A percentile compares a stretch with the other conserved stretches of the same genome.
Evolutionary conservation across 2,888 invertebrate species (phyloP).

Genomic region (Lycophotia porphyrea): DNA sequence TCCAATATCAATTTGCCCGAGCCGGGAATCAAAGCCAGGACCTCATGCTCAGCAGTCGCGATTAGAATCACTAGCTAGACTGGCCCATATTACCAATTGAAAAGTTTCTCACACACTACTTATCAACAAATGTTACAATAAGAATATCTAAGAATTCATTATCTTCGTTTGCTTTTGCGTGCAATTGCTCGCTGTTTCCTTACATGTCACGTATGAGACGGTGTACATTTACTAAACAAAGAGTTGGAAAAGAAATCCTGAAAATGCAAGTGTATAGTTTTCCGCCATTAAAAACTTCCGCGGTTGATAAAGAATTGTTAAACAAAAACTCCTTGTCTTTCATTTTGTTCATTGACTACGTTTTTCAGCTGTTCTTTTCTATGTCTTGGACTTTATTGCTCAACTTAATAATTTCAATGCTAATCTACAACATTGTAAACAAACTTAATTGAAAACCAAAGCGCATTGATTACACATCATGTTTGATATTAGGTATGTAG

Average conservation of each 20-base stretch:
- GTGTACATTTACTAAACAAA: not conserved
- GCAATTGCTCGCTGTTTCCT: slow-evolving; percentile 5
- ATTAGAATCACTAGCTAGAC: too few species aligned
- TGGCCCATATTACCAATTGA: not conserved
- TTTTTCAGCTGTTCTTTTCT: not conserved
- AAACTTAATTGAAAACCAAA: not conserved
- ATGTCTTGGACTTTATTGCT: not conserved
- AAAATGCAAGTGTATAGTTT: not conserved
- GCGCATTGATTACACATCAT: not conserved
- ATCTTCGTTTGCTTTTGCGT: slow-evolving; percentile 5
- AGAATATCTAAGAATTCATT: not conserved
- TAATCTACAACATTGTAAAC: too few species aligned
- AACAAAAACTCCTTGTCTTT: not conserved
- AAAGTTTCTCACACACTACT: not conserved
- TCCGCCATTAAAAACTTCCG: not conserved
- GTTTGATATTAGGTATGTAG: not conserved
- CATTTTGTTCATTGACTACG: not conserved
- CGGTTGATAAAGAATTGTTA: slow-evolving; percentile 4
- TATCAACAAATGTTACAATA: not conserved
- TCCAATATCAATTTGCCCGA: too few species aligned
- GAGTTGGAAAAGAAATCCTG: not conserved
- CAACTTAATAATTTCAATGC: not conserved
- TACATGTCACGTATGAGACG: not conserved
- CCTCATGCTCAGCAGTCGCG: too few species aligned
- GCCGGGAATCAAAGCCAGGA: too few species aligned